A percentile compares a stretch with the other conserved stretches of the same genome.
phyloP scores from a whole-genome alignment of 1,140 invertebrate species.

The Achroia grisella region DNA sequence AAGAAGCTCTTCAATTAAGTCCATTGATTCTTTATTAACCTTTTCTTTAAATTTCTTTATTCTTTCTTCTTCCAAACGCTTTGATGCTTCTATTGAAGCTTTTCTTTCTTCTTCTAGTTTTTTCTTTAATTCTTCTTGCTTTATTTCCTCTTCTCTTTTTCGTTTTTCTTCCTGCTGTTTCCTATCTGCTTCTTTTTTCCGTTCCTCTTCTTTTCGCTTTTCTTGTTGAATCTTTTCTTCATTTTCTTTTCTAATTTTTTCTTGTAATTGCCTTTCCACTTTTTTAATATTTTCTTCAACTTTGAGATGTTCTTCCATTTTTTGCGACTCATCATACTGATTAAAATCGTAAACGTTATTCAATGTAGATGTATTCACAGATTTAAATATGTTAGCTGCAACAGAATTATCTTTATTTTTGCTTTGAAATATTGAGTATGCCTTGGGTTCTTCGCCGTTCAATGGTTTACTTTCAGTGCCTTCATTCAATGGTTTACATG shows the following conservation, averaged over 20 bases:
- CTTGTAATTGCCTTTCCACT: constrained; percentile 16
- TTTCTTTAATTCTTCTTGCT: constrained; percentile 55
- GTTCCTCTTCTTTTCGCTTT: constrained; percentile 28
- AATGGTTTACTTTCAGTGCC: constrained; percentile 26
- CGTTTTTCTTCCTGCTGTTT: constrained; percentile 39
- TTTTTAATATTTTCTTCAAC: constrained; percentile 14
- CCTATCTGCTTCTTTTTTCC: constrained; percentile 34
- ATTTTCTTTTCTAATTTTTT: constrained; percentile 26
- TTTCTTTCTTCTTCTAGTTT: constrained; percentile 56
- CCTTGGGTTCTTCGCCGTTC: constrained; percentile 20
- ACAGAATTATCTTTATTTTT: constrained; percentile 51
- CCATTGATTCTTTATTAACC: constrained; percentile 57
- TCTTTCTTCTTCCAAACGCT: constrained; percentile 52
- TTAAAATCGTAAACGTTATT: constrained; percentile 46
- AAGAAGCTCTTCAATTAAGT: constrained; percentile 46
- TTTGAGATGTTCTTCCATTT: constrained; percentile 7
- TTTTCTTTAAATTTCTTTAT: constrained; percentile 50
- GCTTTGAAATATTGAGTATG: constrained; percentile 46
- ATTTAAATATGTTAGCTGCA: constrained; percentile 48
- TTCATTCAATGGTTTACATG: constrained; percentile 24
- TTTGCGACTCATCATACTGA: constrained; percentile 20
- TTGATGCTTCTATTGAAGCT: constrained; percentile 24
- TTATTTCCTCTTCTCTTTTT: constrained; percentile 47
- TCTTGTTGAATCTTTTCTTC: constrained; percentile 16
- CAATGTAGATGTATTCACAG: constrained; percentile 21